A percentile compares a stretch with the other conserved stretches of the same genome.
Conservation (phyloP, 2,797 vertebrate genomes). For the Neomorphus geoffroyi region DNA sequence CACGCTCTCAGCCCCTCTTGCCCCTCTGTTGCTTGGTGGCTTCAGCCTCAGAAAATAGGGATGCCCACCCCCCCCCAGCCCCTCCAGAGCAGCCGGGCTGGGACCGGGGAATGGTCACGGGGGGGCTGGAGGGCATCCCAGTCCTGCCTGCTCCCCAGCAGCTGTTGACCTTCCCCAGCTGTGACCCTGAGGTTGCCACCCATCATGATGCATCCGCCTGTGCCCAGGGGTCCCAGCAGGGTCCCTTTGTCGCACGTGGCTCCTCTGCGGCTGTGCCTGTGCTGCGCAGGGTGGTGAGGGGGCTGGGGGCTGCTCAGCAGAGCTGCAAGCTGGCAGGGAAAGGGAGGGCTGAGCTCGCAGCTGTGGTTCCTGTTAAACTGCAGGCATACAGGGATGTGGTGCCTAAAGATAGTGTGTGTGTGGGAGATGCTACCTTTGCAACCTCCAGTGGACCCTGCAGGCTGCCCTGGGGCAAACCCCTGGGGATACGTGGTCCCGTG, state of each 20-base stretch:
- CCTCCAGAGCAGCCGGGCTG: not conserved
- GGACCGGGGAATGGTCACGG: not conserved
- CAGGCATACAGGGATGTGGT: not conserved
- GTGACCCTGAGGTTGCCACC: not conserved
- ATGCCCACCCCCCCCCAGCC: not conserved
- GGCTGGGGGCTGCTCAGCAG: not conserved
- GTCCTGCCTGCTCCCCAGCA: not conserved
- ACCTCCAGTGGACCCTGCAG: not conserved
- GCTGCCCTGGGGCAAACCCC: not conserved
- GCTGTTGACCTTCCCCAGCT: fast-evolving
- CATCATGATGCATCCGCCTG: not conserved
- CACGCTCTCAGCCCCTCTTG: not conserved
- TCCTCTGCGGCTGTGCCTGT: not conserved
- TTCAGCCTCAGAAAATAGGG: not conserved
- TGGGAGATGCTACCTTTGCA: not conserved
- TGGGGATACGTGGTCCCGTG: not conserved
- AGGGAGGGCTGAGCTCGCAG: fast-evolving
- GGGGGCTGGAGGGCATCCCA: not conserved
- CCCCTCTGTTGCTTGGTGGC: slow-evolving; percentile 7
- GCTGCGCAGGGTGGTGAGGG: fast-evolving
- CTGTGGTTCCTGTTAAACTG: not conserved
- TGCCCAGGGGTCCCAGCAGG: not conserved
- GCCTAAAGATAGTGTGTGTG: fast-evolving
- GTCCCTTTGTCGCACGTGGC: not conserved
- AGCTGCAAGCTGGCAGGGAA: not conserved